These are phyloP conservation scores for Eristalinus aeneus DNA, from an alignment of 2,888 invertebrate genomes.

Conservation along the genomic window DNA sequence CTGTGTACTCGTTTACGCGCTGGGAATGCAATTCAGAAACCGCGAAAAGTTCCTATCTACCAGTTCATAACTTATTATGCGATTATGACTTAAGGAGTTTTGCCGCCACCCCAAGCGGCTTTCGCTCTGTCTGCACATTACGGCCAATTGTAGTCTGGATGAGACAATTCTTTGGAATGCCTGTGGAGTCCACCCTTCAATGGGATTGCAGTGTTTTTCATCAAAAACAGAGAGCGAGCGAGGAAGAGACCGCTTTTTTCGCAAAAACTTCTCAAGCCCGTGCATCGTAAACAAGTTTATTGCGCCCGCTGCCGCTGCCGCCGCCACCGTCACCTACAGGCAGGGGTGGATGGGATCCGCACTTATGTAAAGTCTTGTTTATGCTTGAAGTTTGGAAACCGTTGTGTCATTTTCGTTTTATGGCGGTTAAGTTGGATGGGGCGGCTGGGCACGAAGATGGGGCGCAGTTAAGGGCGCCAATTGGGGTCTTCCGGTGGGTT, in stretches of 20 bases:
- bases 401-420: conserved; percentile 40
- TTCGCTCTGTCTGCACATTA: not conserved
- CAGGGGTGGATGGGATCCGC: not conserved
- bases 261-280: conserved; percentile 12
- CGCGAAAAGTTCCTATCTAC: conserved; percentile 52
- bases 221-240: not conserved
- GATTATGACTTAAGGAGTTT: conserved; percentile 56
- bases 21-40: conserved; percentile 45
- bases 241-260: not conserved
- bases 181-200: not conserved
- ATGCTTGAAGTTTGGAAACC: conserved; percentile 50
- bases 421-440: conserved; percentile 5
- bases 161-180: conserved; percentile 22
- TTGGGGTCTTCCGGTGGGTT: not conserved
- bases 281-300: conserved; percentile 65
- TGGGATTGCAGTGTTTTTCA: not conserved
- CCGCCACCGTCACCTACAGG: not conserved
- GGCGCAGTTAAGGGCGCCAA: conserved; percentile 18
- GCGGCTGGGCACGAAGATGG: not conserved
- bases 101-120: not conserved
- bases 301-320: not conserved
- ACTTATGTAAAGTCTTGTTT: conserved; percentile 51
- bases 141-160: conserved; percentile 33
- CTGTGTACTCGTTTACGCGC: conserved; percentile 30
- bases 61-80: conserved; percentile 51